Conservation (phyloP, 2,888 invertebrate genomes). For the Nomada ruficornis region DNA sequence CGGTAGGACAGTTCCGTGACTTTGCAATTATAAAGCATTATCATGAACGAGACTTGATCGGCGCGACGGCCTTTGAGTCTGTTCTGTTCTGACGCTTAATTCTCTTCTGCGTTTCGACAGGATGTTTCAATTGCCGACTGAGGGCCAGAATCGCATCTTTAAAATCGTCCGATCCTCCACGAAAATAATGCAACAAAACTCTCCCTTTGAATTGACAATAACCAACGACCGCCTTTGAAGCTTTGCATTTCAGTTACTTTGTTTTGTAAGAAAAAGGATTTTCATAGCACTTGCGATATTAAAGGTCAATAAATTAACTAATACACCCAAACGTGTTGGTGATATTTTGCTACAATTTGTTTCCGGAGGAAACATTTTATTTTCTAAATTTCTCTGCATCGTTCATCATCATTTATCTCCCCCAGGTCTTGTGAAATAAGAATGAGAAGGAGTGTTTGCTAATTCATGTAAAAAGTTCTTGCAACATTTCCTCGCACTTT, state of each 20-base stretch:
- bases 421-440: not conserved
- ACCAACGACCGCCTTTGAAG: too few relatives aligned
- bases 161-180: not conserved
- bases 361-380: not conserved
- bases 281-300: too few relatives aligned
- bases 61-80: constrained; percentile 1
- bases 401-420: not conserved
- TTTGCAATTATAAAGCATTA: constrained; percentile 15
- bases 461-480: constrained; percentile 5
- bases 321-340: too few relatives aligned
- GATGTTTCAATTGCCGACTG: not conserved
- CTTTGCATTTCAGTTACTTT: too few relatives aligned
- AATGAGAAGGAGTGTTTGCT: not conserved
- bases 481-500: not conserved
- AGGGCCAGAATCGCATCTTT: not conserved
- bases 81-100: not conserved
- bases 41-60: not conserved
- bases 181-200: not conserved
- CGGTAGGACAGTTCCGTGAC: not conserved
- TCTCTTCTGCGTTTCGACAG: not conserved
- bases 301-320: too few relatives aligned
- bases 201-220: too few relatives aligned
- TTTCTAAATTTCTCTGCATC: not conserved
- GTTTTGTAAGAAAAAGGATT: too few relatives aligned
- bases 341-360: too few relatives aligned